Base-by-base conservation (phyloP, 2,888 invertebrate genomes). In the Lasioglossum zephyrum region DNA sequence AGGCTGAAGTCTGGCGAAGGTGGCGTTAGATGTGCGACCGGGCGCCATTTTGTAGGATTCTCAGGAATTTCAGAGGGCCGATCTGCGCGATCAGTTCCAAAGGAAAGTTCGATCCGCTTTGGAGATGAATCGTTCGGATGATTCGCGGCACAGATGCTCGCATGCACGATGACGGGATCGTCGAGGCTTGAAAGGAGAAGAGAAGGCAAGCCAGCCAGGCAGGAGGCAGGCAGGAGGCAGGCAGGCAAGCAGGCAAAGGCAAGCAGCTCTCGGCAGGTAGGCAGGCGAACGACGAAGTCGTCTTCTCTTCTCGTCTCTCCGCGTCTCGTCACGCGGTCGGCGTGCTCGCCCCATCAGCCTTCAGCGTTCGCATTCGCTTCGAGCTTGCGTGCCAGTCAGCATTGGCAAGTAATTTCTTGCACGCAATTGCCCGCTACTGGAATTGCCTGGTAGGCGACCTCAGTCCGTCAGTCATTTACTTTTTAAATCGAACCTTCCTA, bases 341-440 rank as follows among this genome's bases (percentile, higher is more conserved):
- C 11, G 69, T n/a, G 39, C 63, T 70, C 74, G 70, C 57, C 75
- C 81, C 84, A 84, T 81, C 91, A 88, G 88, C 91, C 90, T 90
- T 91, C 88, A 76, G 80, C 87, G 87, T 85, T 88, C 86, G 84
- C 87, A 81, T 90, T 90, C 89, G 91, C 92, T 92, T 86, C 89
- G 91, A 92, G 93, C 89, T 93, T 92, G 94, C 94, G 94, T 93
- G 94, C 91, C 89, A 91, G 89, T 92, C 92, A 92, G 90, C 91
- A 92, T 94, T 93, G 93, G 89, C 92, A 92, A 92, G 94, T 93
- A 94, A 94, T 95, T 95, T 95, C 93, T 95, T 93, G 94, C 94
- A 95, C 94, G 95, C 94, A 93, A 94, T 94, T 93, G 93, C 92
- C 92, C 93, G 94, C 94, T 94, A 94, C 94, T 93, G 94, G 94